A percentile compares a stretch with the other conserved stretches of the same genome.
Evolutionary conservation across 2,797 vertebrate genomes (phyloP).

Genomic region (Balearica regulorum): DNA sequence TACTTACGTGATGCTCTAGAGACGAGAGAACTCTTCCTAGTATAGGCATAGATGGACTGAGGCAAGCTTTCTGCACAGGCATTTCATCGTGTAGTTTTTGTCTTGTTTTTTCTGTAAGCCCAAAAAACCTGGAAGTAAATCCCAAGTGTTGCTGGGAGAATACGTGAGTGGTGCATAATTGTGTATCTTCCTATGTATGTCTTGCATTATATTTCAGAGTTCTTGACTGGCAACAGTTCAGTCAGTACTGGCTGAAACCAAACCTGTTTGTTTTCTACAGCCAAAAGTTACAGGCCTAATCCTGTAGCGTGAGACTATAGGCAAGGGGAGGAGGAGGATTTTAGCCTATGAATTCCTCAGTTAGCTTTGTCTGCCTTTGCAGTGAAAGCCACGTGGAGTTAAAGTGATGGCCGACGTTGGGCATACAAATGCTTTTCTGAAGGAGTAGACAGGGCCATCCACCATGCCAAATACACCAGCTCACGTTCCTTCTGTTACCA

Average conservation of each 20-base stretch:
- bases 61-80: not conserved
- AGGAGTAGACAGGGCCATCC: not conserved
- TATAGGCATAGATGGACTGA: not conserved
- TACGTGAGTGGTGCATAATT: accelerated
- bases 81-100: not conserved
- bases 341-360: not conserved
- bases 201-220: not conserved
- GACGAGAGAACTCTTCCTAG: not conserved
- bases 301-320: not conserved
- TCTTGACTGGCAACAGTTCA: not conserved
- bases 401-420: not conserved
- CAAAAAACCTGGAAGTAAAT: not conserved
- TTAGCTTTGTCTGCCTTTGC: not conserved
- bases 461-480: not conserved
- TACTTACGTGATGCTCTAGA: not conserved
- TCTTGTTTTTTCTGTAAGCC: not conserved
- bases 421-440: not conserved
- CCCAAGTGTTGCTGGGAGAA: not conserved
- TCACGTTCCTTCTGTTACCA: not conserved
- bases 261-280: not conserved
- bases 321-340: not conserved
- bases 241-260: not conserved
- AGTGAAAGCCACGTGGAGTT: not conserved
- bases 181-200: not conserved
- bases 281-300: not conserved